Conservation (phyloP, 2,797 vertebrate genomes). For the Pyrocephalus nanus region DNA sequence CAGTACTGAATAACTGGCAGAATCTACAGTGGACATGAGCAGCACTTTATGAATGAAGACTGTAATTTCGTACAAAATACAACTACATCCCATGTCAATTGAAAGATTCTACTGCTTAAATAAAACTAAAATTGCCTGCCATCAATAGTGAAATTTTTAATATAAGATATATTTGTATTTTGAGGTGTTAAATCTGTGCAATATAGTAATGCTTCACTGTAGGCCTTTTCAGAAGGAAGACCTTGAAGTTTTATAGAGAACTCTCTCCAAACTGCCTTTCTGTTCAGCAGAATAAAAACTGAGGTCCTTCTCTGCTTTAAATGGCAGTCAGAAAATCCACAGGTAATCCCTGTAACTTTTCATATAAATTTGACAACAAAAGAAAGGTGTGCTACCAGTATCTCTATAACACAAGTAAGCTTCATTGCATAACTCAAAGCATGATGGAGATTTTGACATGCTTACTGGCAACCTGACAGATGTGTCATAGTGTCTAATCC, state of each 20-base stretch:
- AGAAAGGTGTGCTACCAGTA: conserved; percentile 33
- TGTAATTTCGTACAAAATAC: neutral
- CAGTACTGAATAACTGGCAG: neutral
- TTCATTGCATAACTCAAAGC: conserved; percentile 51
- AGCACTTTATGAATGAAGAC: neutral
- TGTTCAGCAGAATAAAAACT: conserved; percentile 23
- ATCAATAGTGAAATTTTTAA: neutral
- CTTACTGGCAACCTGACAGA: conserved; percentile 73
- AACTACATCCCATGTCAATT: neutral
- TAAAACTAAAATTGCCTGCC: neutral
- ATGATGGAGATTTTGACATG: conserved; percentile 71
- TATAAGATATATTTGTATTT: neutral
- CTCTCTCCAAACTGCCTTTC: neutral
- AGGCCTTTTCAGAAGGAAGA: neutral
- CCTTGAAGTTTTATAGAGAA: neutral
- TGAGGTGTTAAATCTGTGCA: neutral
- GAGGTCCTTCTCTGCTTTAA: conserved; percentile 31
- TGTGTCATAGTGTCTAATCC: conserved; percentile 74
- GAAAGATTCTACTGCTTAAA: neutral
- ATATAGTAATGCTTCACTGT: neutral
- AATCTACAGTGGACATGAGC: neutral
- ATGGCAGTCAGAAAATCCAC: conserved; percentile 48
- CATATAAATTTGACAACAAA: conserved; percentile 56
- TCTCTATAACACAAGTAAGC: conserved; percentile 40
- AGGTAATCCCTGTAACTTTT: conserved; percentile 67